A percentile compares a stretch with the other conserved stretches of the same genome.
These are phyloP conservation scores for Nasonia longicornis DNA, from an alignment of 1,140 invertebrate species.

Conservation along the genomic window DNA sequence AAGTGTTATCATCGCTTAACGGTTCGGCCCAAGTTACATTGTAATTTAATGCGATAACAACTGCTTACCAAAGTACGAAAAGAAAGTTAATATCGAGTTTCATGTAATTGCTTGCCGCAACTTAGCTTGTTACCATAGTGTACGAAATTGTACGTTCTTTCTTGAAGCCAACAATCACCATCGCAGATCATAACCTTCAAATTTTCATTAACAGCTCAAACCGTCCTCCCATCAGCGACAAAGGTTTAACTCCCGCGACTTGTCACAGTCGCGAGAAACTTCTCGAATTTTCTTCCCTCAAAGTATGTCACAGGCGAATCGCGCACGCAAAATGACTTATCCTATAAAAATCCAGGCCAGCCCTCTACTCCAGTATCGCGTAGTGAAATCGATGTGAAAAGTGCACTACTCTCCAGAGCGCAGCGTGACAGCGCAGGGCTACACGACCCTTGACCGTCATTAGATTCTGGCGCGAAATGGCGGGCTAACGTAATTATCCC, in stretches of 20 bases:
- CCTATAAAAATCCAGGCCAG: neutral
- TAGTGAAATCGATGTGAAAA: conserved; percentile 36
- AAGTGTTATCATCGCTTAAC: neutral
- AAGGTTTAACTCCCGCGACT: neutral
- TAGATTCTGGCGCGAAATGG: conserved; percentile 43
- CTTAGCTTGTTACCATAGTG: conserved; percentile 24
- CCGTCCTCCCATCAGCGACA: neutral
- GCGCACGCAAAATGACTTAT: neutral
- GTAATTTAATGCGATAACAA: conserved; percentile 28
- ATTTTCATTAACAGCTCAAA: neutral
- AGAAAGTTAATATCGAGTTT: conserved; percentile 16
- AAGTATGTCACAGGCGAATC: neutral
- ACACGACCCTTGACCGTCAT: conserved; percentile 40
- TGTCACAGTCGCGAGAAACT: neutral
- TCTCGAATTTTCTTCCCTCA: neutral
- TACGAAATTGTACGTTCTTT: neutral
- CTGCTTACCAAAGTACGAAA: conserved; percentile 9
- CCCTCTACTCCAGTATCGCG: neutral
- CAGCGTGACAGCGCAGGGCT: neutral
- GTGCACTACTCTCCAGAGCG: neutral
- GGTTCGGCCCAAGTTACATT: conserved; percentile 18
- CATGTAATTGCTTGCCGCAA: conserved; percentile 24
- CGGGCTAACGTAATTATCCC: conserved; percentile 43
- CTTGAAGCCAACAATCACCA: neutral
- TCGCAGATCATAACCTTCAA: neutral